Conservation (phyloP, 2,888 invertebrate genomes). For the Dynastes tityus region DNA sequence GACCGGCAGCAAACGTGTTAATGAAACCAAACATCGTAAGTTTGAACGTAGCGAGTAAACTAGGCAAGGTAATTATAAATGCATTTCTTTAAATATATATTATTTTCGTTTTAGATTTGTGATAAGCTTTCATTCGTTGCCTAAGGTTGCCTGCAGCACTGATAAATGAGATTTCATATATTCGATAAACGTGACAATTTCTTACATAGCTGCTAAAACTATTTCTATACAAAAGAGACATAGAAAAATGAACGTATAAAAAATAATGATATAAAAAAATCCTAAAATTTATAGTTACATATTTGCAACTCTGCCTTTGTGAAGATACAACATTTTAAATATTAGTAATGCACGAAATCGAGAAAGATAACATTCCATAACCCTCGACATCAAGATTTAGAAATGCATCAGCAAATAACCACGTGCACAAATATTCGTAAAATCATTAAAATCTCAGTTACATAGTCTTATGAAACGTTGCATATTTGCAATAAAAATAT, state of each 20-base stretch:
- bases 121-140: background rate
- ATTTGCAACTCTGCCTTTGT: background rate
- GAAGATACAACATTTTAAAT: background rate
- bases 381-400: background rate
- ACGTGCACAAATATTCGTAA: background rate
- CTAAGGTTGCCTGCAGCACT: background rate
- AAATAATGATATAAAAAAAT: background rate
- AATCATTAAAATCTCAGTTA: background rate
- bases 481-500: background rate
- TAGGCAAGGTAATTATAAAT: background rate
- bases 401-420: background rate
- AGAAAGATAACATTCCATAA: conserved; percentile 6
- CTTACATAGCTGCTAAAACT: conserved; percentile 16
- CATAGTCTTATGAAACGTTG: background rate
- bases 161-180: background rate
- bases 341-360: conserved; percentile 1
- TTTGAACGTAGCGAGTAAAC: background rate
- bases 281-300: background rate
- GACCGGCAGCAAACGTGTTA: too few relatives aligned
- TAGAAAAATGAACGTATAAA: conserved; percentile 7
- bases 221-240: conserved; percentile 6
- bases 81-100: too few relatives aligned
- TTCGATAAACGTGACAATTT: background rate
- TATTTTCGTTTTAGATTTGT: too few relatives aligned
- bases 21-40: background rate